These are phyloP conservation scores for Willowsia nigromaculata DNA, from an alignment of 2,888 invertebrate genomes.

Conservation along the genomic window DNA sequence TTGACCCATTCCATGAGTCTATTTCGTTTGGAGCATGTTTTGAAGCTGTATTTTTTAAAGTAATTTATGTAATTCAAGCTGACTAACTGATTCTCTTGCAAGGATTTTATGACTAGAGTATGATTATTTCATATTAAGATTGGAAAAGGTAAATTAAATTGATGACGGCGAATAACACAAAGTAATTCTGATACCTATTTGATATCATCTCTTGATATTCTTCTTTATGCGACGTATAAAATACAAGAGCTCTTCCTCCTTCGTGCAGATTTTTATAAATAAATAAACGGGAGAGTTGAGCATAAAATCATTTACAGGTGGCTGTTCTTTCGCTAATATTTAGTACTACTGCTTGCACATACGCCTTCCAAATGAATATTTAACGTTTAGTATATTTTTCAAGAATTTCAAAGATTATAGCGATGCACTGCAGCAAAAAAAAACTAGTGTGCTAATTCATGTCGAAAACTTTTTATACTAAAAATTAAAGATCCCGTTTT, in stretches of 20 bases:
- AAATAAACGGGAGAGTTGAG: neutral
- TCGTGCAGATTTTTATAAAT: constrained; percentile 14
- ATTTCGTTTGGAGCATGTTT: too few species aligned
- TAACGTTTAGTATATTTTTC: neutral
- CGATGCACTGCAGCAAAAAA: neutral
- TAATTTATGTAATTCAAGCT: too few species aligned
- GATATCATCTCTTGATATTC: too few species aligned
- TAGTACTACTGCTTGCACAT: neutral
- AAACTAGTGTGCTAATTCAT: constrained; percentile 1
- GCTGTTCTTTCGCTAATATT: neutral
- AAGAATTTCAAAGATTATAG: neutral
- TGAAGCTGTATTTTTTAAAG: too few species aligned
- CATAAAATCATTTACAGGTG: neutral
- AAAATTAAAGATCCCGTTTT: constrained; percentile 66
- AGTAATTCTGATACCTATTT: too few species aligned
- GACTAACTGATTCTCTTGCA: too few species aligned
- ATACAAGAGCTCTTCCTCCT: constrained; percentile 8
- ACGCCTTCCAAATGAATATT: neutral
- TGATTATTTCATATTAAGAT: too few species aligned
- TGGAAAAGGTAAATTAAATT: too few species aligned
- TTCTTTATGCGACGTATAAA: neutral
- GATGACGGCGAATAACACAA: too few species aligned
- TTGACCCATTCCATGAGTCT: too few species aligned
- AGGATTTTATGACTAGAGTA: too few species aligned
- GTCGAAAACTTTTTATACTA: neutral